These are phyloP conservation scores for Tyrannus savana DNA, from an alignment of 2,113 vertebrate genomes.

Conservation along the genomic window DNA sequence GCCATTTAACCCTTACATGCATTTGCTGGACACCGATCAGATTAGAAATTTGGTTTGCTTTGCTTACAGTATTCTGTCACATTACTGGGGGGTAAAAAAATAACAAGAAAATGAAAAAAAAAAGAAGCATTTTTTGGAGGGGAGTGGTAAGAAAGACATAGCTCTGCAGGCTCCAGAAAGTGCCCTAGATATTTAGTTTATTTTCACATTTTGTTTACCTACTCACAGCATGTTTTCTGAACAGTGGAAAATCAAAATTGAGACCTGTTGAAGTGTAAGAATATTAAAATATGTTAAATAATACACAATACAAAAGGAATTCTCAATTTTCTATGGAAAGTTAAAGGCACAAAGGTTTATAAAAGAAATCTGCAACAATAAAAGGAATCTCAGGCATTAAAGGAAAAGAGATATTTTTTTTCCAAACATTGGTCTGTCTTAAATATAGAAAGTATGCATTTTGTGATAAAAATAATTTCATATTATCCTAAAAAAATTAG, in stretches of 20 bases:
- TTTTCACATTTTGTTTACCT: background rate
- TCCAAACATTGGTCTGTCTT: background rate
- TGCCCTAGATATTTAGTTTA: background rate
- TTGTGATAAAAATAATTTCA: background rate
- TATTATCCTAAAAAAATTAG: conserved; percentile 8
- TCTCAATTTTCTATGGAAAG: background rate
- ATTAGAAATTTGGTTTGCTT: background rate
- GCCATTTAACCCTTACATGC: too few relatives aligned
- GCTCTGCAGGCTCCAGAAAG: background rate
- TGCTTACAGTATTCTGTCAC: background rate
- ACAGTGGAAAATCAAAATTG: background rate
- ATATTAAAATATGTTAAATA: background rate
- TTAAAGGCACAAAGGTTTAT: background rate
- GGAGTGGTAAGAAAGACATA: background rate
- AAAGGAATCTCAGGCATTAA: background rate
- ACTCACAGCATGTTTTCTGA: background rate
- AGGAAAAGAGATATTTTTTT: background rate
- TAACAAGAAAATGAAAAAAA: background rate
- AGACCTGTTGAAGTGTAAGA: background rate
- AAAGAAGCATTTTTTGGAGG: background rate
- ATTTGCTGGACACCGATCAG: fast-evolving
- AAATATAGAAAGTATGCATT: background rate
- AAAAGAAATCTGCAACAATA: background rate
- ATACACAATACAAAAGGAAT: background rate
- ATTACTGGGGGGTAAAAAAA: background rate